These are phyloP conservation scores for Euglossa dilemma DNA, from an alignment of 1,140 invertebrate species.

Conservation along the genomic window DNA sequence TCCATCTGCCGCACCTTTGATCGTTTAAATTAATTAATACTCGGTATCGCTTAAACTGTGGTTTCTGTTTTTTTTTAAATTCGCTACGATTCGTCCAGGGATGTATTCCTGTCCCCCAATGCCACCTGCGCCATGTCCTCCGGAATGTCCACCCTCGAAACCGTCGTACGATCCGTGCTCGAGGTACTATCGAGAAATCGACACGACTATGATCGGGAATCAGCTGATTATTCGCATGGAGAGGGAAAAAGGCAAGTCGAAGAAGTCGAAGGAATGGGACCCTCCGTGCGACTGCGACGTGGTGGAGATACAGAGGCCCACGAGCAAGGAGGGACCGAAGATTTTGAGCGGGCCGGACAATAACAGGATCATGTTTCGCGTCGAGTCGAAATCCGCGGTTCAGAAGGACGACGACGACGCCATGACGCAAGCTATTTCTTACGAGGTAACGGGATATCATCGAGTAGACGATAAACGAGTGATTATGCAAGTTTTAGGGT, in stretches of 20 bases:
- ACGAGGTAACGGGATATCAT: constrained; percentile 56
- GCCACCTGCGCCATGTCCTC: constrained; percentile 18
- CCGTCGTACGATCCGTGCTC: background rate
- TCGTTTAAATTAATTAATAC: background rate
- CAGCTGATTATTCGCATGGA: constrained; percentile 77
- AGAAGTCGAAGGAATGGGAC: constrained; percentile 66
- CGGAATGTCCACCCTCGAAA: constrained; percentile 9
- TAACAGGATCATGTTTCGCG: constrained; percentile 76
- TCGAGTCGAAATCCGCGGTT: constrained; percentile 61
- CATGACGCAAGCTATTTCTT: constrained; percentile 67
- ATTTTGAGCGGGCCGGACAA: constrained; percentile 73
- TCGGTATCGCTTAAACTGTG: no score
- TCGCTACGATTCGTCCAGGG: background rate
- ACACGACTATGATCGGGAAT: constrained; percentile 74
- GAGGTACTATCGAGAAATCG: constrained; percentile 77
- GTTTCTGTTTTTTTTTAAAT: background rate
- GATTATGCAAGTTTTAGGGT: no score
- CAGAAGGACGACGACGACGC: constrained; percentile 57
- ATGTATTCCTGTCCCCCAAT: constrained; percentile 58
- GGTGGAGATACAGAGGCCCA: constrained; percentile 74
- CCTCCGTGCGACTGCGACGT: constrained; percentile 77
- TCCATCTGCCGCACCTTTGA: no score
- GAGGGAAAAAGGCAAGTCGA: constrained; percentile 70
- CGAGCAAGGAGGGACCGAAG: constrained; percentile 69
- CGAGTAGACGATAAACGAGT: no score